Conservation (phyloP, 2,888 invertebrate genomes). For the Synanthedon andrenaeformis region DNA sequence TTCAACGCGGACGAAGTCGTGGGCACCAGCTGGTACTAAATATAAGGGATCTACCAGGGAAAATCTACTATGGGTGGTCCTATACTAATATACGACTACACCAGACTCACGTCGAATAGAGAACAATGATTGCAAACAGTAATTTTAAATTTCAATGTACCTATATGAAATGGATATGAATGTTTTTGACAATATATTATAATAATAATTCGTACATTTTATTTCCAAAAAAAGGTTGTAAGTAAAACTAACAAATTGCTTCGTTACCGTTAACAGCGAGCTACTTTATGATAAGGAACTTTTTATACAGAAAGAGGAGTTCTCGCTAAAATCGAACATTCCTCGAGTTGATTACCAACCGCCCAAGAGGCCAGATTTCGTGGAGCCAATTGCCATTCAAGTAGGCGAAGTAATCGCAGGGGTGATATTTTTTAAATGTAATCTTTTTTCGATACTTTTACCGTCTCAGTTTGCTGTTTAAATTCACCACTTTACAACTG, state of each 20-base stretch:
- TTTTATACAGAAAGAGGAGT: constrained; percentile 59
- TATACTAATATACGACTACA: no score
- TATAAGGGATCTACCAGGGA: no score
- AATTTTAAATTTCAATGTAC: no score
- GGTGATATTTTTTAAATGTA: constrained; percentile 70
- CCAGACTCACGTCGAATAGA: no score
- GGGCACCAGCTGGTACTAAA: no score
- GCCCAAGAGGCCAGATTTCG: constrained; percentile 64
- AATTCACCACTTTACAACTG: constrained; percentile 1
- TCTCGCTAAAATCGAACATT: constrained; percentile 55
- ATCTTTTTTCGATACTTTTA: constrained; percentile 66
- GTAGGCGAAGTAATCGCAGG: constrained; percentile 60
- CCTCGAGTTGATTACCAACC: constrained; percentile 57
- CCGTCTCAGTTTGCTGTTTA: constrained; percentile 2
- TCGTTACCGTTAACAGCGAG: constrained; percentile 45
- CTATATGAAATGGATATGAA: no score
- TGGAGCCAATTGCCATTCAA: constrained; percentile 57
- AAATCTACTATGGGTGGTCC: no score
- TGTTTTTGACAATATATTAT: no score
- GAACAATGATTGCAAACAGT: no score
- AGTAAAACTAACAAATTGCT: constrained; percentile 29
- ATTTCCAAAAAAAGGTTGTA: no score
- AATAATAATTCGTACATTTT: no score
- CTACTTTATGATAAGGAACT: constrained; percentile 60
- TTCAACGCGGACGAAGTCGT: no score